A percentile compares a stretch with the other conserved stretches of the same genome.
phyloP scores from a whole-genome alignment of 2,797 vertebrate species.

The Xyrichtys novacula region DNA sequence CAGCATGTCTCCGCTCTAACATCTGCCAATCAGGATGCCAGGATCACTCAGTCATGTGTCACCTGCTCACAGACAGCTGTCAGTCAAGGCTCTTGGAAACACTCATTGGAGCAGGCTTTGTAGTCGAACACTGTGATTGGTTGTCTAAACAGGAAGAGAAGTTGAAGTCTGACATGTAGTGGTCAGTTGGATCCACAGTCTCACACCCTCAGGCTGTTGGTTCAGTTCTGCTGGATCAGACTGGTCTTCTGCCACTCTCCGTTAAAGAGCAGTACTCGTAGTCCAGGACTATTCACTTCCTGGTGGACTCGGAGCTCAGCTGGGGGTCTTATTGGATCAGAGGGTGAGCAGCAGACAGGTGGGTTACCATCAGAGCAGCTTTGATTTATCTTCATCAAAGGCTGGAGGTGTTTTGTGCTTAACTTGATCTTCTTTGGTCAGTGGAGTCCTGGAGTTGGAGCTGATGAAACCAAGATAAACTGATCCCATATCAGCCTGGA shows the following conservation, averaged over 20 bases:
- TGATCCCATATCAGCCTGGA: background rate
- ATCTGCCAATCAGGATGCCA: slow-evolving; percentile 67
- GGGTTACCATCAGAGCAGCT: slow-evolving; percentile 36
- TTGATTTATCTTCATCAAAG: slow-evolving; percentile 69
- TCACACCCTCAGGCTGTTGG: slow-evolving; percentile 6
- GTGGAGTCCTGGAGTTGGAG: slow-evolving; percentile 32
- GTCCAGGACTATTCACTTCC: slow-evolving; percentile 9
- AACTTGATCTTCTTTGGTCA: slow-evolving; percentile 32
- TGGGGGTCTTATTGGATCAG: slow-evolving; percentile 38
- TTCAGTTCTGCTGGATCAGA: slow-evolving; percentile 3
- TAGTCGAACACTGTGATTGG: slow-evolving; percentile 54
- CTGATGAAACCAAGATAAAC: slow-evolving; percentile 1
- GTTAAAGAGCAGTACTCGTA: slow-evolving; percentile 8
- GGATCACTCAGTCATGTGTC: slow-evolving; percentile 69
- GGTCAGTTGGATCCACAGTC: slow-evolving; percentile 53
- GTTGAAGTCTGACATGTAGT: slow-evolving; percentile 32
- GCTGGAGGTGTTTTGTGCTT: slow-evolving; percentile 48
- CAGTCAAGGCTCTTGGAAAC: slow-evolving; percentile 48
- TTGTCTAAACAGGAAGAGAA: slow-evolving; percentile 36
- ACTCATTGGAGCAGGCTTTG: slow-evolving; percentile 51
- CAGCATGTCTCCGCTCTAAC: slow-evolving; percentile 59
- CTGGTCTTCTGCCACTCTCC: slow-evolving; percentile 29
- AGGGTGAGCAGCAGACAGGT: slow-evolving; percentile 18
- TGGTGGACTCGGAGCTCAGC: slow-evolving; percentile 20
- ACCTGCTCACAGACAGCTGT: slow-evolving; percentile 53